Conservation (phyloP, 2,113 vertebrate species). For the Oreotrochilus melanogaster region DNA sequence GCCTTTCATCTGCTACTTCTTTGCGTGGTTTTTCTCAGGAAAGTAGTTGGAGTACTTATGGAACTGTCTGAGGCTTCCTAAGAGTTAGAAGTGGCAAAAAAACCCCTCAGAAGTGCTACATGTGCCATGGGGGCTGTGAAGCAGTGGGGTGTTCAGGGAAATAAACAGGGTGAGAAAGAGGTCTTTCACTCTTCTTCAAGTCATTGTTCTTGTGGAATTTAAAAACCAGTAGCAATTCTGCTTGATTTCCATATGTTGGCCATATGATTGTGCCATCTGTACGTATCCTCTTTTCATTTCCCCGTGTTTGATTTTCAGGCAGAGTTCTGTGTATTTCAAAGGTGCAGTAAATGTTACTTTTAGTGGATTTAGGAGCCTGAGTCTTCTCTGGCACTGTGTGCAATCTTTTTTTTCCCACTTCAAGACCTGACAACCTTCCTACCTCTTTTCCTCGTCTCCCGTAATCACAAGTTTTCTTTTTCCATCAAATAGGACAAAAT, state of each 20-base stretch:
- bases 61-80: background rate
- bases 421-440: background rate
- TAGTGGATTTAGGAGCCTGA: background rate
- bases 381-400: background rate
- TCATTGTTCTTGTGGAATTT: background rate
- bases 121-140: background rate
- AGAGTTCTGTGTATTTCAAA: background rate
- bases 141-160: background rate
- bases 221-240: background rate
- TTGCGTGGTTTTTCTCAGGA: background rate
- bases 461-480: background rate
- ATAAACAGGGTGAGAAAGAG: background rate
- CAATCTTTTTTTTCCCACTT: background rate
- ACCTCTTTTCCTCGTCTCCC: background rate
- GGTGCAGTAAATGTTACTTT: background rate
- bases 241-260: slow-evolving; percentile 38
- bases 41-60: background rate
- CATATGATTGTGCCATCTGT: background rate
- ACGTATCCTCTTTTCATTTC: background rate
- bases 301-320: background rate
- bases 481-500: background rate
- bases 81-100: background rate
- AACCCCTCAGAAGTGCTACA: rapidly evolving
- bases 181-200: background rate
- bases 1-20: background rate